phyloP scores from a whole-genome alignment of 92 coral and sea anemone species.

The Epizoanthus fatuus region DNA sequence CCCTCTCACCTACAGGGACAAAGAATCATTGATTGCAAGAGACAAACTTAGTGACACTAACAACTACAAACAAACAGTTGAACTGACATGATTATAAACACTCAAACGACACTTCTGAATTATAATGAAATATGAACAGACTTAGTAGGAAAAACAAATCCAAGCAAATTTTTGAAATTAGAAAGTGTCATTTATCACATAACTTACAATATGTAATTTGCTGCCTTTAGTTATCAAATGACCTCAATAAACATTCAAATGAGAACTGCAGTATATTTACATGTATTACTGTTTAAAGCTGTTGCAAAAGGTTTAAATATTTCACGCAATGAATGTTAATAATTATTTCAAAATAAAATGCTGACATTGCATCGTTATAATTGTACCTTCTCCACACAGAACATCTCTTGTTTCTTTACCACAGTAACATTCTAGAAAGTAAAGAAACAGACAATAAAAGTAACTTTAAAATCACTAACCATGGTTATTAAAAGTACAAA shows the following conservation, averaged over 20 bases:
- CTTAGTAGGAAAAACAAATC: no score
- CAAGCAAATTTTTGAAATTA: no score
- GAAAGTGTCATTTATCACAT: no score
- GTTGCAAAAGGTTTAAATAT: not conserved
- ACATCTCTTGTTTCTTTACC: constrained; percentile 80
- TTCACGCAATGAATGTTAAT: not conserved
- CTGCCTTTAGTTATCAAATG: no score
- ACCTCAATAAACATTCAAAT: no score
- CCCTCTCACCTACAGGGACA: constrained; percentile 64
- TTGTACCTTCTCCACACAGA: constrained; percentile 89
- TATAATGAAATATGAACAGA: no score
- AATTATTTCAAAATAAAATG: no score
- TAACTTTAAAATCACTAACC: not conserved
- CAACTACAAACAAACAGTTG: not conserved
- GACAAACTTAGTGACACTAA: not conserved
- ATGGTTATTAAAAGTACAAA: not conserved
- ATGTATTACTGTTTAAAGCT: no score
- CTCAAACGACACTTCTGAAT: not conserved
- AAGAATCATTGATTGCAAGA: not conserved
- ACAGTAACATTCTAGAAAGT: constrained; percentile 87
- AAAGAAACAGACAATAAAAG: not conserved
- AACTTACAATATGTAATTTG: no score
- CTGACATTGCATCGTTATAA: not conserved
- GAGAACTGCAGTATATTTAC: no score
- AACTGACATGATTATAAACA: not conserved